phyloP scores from a whole-genome alignment of 2,888 invertebrate genomes.

The Nemotelus nigrinus region DNA sequence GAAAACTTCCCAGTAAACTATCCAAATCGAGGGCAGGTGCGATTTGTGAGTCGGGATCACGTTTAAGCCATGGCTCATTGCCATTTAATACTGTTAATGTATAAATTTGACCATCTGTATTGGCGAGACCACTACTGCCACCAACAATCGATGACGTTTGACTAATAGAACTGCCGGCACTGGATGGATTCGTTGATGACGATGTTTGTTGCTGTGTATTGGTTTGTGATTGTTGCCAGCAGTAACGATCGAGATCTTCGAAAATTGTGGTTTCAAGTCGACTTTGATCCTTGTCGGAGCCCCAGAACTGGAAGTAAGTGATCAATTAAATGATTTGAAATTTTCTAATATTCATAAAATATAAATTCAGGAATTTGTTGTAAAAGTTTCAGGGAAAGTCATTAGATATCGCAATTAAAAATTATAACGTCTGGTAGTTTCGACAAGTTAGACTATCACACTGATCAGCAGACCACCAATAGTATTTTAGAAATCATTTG shows the following conservation, averaged over 20 bases:
- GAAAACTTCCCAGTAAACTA: constrained; percentile 79
- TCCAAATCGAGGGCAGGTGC: constrained; percentile 77
- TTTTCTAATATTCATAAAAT: no score
- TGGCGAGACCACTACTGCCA: constrained; percentile 60
- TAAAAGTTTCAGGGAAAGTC: no score
- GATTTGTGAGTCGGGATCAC: constrained; percentile 70
- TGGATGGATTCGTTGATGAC: constrained; percentile 65
- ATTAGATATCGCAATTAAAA: no score
- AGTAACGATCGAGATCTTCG: constrained; percentile 86
- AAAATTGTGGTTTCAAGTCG: constrained; percentile 78
- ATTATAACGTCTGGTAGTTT: no score
- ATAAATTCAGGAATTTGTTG: no score
- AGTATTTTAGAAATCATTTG: no score
- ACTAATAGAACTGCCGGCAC: constrained; percentile 56
- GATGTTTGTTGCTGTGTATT: constrained; percentile 58
- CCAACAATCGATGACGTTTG: constrained; percentile 61
- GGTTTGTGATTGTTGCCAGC: constrained; percentile 75
- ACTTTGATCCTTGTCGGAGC: constrained; percentile 72
- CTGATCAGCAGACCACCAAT: no score
- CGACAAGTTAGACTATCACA: no score
- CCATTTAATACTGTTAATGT: constrained; percentile 88
- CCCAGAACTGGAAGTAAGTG: constrained; percentile 61
- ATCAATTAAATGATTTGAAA: no score
- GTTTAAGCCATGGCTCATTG: constrained; percentile 74
- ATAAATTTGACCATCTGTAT: constrained; percentile 83